Evolutionary conservation across 2,888 invertebrate genomes (phyloP).

Genomic region (Spodoptera exigua): DNA sequence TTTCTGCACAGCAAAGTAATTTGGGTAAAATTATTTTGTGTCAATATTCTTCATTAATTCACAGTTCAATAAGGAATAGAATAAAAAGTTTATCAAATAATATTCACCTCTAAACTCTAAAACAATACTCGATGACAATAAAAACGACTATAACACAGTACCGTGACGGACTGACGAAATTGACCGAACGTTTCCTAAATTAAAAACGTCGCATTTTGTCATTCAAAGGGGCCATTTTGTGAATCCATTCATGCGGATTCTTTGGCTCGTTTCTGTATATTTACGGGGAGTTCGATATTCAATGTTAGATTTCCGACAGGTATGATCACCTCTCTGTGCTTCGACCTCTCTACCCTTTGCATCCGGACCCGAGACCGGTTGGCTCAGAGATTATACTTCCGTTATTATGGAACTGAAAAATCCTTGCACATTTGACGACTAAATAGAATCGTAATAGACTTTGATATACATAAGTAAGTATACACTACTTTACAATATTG

Average conservation of each 20-base stretch:
- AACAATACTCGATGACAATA: too few relatives aligned
- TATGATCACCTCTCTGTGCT: slow-evolving; percentile 43
- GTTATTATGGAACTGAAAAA: slow-evolving; percentile 19
- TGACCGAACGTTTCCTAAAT: slow-evolving; percentile 9
- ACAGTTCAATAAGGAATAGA: too few relatives aligned
- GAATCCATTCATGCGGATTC: slow-evolving; percentile 17
- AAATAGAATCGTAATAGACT: too few relatives aligned
- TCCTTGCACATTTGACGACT: slow-evolving; percentile 4
- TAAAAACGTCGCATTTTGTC: slow-evolving; percentile 17
- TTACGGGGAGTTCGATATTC: slow-evolving; percentile 36
- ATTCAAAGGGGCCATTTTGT: slow-evolving; percentile 23
- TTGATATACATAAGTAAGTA: too few relatives aligned
- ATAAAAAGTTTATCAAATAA: too few relatives aligned
- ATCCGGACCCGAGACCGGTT: slow-evolving; percentile 21
- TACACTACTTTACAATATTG: too few relatives aligned
- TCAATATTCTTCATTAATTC: neutral
- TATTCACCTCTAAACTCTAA: too few relatives aligned
- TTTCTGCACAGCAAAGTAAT: slow-evolving; percentile 28
- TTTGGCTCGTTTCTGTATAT: slow-evolving; percentile 29
- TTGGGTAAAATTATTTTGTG: neutral
- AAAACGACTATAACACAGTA: neutral
- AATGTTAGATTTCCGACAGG: slow-evolving; percentile 42
- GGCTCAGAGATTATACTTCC: slow-evolving; percentile 24
- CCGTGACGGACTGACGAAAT: neutral
- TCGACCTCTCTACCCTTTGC: slow-evolving; percentile 19